Percentiles rank a stretch among this genome's conserved stretches.
Conservation (phyloP, 2,888 invertebrate genomes). For the Monochamus alternatus region DNA sequence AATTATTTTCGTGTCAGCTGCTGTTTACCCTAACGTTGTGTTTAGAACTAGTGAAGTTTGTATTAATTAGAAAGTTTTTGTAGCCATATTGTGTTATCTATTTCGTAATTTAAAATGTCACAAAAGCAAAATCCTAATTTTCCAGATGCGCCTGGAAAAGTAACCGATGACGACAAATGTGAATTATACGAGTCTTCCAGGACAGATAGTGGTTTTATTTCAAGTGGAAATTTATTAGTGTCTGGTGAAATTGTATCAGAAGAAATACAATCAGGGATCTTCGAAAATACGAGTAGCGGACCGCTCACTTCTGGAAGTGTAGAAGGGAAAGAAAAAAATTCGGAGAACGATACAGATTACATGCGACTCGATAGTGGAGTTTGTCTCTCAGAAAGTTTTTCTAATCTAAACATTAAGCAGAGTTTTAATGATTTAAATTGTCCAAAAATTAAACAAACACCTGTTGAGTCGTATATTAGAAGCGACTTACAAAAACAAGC, state of each 20-base stretch:
- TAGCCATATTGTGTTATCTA: conserved; percentile 47
- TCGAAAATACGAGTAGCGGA: conserved; percentile 43
- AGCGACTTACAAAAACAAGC: conserved; percentile 33
- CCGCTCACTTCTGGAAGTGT: conserved; percentile 39
- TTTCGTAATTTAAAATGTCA: conserved; percentile 51
- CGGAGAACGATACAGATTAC: conserved; percentile 48
- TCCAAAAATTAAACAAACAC: conserved; percentile 50
- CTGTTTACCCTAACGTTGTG: conserved; percentile 16
- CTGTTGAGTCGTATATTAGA: conserved; percentile 51
- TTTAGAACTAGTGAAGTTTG: conserved; percentile 21
- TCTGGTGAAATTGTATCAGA: conserved; percentile 63
- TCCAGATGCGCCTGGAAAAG: conserved; percentile 63
- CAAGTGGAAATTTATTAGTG: conserved; percentile 63
- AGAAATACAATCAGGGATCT: conserved; percentile 55
- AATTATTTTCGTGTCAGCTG: conserved; percentile 29
- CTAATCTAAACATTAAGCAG: conserved; percentile 73
- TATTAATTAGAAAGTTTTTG: conserved; percentile 43
- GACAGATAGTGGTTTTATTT: conserved; percentile 68
- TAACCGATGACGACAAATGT: conserved; percentile 60
- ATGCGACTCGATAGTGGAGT: conserved; percentile 82
- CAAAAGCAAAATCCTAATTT: conserved; percentile 50
- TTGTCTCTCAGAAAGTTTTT: conserved; percentile 76
- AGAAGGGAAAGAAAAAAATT: conserved; percentile 45
- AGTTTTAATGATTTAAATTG: conserved; percentile 67
- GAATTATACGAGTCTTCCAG: conserved; percentile 60